These are phyloP conservation scores for Sarcophaga rosellei DNA, from an alignment of 2,888 invertebrate species.

Conservation along the genomic window DNA sequence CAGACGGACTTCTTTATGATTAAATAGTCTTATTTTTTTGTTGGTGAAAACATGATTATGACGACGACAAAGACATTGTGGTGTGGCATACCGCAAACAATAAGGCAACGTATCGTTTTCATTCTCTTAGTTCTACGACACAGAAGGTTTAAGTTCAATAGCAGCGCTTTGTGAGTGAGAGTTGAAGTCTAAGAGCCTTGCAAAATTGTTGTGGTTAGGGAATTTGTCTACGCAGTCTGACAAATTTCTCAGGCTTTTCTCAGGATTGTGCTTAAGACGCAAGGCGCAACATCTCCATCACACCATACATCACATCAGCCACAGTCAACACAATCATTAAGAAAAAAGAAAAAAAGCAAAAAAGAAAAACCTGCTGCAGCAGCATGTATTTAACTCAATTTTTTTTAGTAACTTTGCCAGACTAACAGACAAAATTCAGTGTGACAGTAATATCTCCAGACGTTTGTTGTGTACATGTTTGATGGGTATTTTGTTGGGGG, in stretches of 20 bases:
- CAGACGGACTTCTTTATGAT: constrained; percentile 25
- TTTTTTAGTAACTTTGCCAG: neutral
- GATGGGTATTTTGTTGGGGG: neutral
- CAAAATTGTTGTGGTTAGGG: neutral
- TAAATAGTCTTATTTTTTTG: constrained; percentile 20
- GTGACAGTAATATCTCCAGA: neutral
- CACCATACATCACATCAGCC: neutral
- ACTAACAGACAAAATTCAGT: constrained; percentile 1
- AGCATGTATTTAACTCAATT: constrained; percentile 24
- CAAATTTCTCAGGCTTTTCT: constrained; percentile 18
- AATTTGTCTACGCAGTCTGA: constrained; percentile 27
- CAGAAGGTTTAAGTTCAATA: constrained; percentile 13
- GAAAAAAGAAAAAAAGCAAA: neutral
- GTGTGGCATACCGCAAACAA: constrained; percentile 50
- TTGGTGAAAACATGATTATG: constrained; percentile 34
- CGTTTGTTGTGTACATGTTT: neutral
- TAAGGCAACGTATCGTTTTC: constrained; percentile 10
- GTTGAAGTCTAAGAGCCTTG: neutral
- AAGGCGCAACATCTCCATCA: neutral
- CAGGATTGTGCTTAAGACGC: neutral
- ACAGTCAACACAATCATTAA: constrained; percentile 2
- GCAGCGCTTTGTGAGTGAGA: neutral
- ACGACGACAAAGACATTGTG: constrained; percentile 51
- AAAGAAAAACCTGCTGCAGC: constrained; percentile 6
- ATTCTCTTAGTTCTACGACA: neutral